These are phyloP conservation scores for Nephila pilipes DNA, from an alignment of 1,140 invertebrate species.

Conservation along the genomic window DNA sequence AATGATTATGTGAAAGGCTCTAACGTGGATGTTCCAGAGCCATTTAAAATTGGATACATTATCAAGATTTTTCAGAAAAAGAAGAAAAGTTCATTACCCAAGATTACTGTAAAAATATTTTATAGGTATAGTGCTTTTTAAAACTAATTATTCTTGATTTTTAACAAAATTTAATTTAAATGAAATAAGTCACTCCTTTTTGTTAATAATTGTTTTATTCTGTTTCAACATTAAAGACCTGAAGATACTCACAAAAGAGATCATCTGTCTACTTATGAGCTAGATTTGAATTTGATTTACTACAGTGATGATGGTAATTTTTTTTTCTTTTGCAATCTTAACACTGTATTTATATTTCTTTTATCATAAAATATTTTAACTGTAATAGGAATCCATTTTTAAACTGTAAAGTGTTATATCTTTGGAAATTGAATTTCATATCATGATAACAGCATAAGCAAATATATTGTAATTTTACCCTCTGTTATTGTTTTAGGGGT, in stretches of 20 bases:
- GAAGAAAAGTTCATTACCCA: constrained; percentile 41
- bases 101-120: constrained; percentile 62
- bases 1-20: constrained; percentile 87
- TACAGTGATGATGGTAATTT: constrained; percentile 86
- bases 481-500: too few species aligned
- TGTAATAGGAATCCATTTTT: too few species aligned
- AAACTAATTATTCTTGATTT: not conserved
- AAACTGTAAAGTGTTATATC: too few species aligned
- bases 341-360: too few species aligned
- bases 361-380: too few species aligned
- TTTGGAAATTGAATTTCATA: too few species aligned
- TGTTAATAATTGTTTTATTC: not conserved
- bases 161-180: not conserved
- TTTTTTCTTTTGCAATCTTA: not conserved
- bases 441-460: too few species aligned
- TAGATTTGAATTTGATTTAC: constrained; percentile 89
- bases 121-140: constrained; percentile 55
- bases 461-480: too few species aligned
- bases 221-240: constrained; percentile 23
- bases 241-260: constrained; percentile 87
- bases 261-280: constrained; percentile 82
- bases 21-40: constrained; percentile 87
- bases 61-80: constrained; percentile 82
- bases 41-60: constrained; percentile 88
- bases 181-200: not conserved